phyloP scores from a whole-genome alignment of 64 coral and sea anemone genomes.

The Pocillopora damicornis region DNA sequence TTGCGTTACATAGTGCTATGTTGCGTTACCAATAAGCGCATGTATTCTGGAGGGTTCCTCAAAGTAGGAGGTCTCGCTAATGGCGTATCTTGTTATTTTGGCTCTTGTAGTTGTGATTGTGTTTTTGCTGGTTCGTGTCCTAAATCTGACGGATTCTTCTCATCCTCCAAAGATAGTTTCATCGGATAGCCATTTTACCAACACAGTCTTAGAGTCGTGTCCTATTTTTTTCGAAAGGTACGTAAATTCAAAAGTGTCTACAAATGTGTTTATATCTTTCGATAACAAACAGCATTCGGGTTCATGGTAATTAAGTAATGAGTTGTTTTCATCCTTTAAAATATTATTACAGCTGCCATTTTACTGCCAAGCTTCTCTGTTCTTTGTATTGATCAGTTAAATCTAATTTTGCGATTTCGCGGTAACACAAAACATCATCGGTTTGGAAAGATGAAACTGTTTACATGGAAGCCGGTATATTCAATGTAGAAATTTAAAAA shows the following conservation, averaged over 20 bases:
- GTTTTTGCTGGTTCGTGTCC: slow-evolving; percentile 48
- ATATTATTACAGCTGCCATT: no score
- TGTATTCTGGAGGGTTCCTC: not conserved
- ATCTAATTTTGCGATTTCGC: no score
- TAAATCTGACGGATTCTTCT: slow-evolving; percentile 64
- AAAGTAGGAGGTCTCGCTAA: not conserved
- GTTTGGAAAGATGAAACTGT: no score
- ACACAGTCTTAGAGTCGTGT: slow-evolving; percentile 61
- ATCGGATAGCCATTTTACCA: slow-evolving; percentile 47
- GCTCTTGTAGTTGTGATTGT: slow-evolving; percentile 40
- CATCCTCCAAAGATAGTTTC: slow-evolving; percentile 62
- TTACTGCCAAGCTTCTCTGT: no score
- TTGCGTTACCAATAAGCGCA: slow-evolving; percentile 10
- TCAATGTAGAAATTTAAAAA: no score
- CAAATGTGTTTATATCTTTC: not conserved
- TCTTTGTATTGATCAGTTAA: no score
- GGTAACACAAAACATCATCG: no score
- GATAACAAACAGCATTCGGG: no score
- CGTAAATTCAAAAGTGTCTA: not conserved
- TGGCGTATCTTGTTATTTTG: slow-evolving; percentile 27
- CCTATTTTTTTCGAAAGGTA: slow-evolving; percentile 75
- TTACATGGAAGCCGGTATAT: no score
- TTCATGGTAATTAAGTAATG: no score
- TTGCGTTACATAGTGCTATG: not conserved
- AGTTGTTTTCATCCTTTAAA: no score